Conservation (phyloP, 2,888 invertebrate genomes). For the Tachina fera region DNA sequence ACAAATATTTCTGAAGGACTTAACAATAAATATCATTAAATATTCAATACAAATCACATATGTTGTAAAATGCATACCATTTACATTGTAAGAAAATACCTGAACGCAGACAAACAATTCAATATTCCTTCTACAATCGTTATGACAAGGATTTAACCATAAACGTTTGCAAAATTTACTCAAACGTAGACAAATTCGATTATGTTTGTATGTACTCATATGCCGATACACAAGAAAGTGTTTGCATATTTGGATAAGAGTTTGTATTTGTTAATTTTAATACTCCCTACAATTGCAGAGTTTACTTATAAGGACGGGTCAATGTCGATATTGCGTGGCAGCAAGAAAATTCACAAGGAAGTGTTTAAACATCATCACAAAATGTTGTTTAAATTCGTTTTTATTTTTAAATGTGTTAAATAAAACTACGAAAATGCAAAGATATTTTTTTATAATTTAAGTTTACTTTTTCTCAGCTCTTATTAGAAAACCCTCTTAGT, state of each 20-base stretch:
- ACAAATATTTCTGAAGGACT: conserved; percentile 29
- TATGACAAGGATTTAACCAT: background rate
- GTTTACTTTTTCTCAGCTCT: too few species aligned
- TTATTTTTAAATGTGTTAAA: too few species aligned
- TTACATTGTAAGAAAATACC: conserved; percentile 17
- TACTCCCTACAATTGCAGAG: conserved; percentile 1
- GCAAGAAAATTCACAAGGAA: too few species aligned
- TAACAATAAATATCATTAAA: conserved; percentile 42
- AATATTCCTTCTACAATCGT: background rate
- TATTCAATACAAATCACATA: conserved; percentile 65
- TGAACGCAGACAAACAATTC: background rate
- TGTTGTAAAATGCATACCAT: conserved; percentile 2
- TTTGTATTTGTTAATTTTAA: conserved; percentile 16
- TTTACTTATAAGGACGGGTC: too few species aligned
- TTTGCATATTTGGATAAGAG: background rate
- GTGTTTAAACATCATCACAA: too few species aligned
- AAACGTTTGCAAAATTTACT: conserved; percentile 33
- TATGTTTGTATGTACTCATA: conserved; percentile 49
- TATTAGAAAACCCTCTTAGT: too few species aligned
- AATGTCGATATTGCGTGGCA: too few species aligned
- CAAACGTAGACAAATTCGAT: conserved; percentile 62
- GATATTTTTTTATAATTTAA: too few species aligned
- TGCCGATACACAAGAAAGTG: conserved; percentile 45
- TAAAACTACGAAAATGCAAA: too few species aligned
- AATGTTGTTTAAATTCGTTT: too few species aligned